A percentile compares a stretch with the other conserved stretches of the same genome.
These are phyloP conservation scores for Caenorhabditis sinica DNA, from an alignment of 2,888 invertebrate species.

Conservation along the genomic window DNA sequence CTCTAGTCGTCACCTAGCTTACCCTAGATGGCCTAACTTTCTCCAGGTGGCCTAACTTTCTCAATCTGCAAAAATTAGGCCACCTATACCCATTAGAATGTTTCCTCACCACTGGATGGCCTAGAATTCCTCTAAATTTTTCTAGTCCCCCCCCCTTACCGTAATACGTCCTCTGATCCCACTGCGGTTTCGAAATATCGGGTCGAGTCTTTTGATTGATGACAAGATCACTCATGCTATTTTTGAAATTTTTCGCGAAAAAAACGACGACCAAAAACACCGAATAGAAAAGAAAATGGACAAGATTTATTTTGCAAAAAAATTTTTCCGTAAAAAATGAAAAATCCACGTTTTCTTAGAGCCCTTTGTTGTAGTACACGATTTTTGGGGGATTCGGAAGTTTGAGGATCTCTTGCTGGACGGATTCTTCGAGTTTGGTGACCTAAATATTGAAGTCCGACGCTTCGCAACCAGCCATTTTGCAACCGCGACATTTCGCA, in stretches of 20 bases:
- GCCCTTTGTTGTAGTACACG: constrained; percentile 94
- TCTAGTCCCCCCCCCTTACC: constrained; percentile 86
- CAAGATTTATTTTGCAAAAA: not conserved
- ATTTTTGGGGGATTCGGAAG: constrained; percentile 86
- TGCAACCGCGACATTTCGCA: too few species aligned
- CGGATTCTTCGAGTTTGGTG: constrained; percentile 87
- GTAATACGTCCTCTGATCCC: constrained; percentile 88
- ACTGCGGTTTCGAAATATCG: constrained; percentile 91
- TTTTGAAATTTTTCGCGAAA: too few species aligned
- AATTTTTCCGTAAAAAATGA: not conserved
- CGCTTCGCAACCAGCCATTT: too few species aligned
- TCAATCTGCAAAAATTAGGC: too few species aligned
- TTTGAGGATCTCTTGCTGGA: constrained; percentile 87
- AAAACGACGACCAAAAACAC: not conserved
- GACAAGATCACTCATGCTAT: constrained; percentile 66
- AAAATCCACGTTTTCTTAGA: constrained; percentile 86
- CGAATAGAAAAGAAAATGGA: constrained; percentile 10
- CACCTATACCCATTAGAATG: too few species aligned
- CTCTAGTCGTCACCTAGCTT: too few species aligned
- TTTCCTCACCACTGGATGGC: too few species aligned
- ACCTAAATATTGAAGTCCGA: constrained; percentile 5
- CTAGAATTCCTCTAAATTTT: too few species aligned
- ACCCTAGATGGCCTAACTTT: too few species aligned
- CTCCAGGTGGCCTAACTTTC: too few species aligned
- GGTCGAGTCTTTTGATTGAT: constrained; percentile 77